These are phyloP conservation scores for Isaurus tuberculatus DNA, from an alignment of 92 coral and sea anemone species.

Conservation along the genomic window DNA sequence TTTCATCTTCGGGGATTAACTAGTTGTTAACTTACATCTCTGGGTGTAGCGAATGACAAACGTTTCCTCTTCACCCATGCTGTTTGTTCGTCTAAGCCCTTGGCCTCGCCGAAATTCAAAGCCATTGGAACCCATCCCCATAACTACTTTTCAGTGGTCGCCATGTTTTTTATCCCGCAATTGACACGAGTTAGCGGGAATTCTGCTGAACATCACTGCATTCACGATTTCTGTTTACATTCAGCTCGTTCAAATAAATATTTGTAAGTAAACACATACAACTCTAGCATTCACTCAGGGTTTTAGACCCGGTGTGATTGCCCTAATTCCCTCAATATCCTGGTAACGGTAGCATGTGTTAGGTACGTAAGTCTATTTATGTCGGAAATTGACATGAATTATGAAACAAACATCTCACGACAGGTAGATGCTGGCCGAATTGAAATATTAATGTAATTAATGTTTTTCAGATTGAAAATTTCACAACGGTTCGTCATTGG, in stretches of 20 bases:
- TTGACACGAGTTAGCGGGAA: slow-evolving; percentile 41
- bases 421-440: slow-evolving; percentile 32
- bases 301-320: not conserved
- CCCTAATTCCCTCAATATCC: not conserved
- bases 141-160: slow-evolving; percentile 24
- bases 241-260: slow-evolving; percentile 39
- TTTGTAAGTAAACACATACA: slow-evolving; percentile 20
- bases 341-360: not conserved
- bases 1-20: slow-evolving; percentile 11
- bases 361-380: slow-evolving; percentile 23
- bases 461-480: not conserved
- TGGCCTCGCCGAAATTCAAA: slow-evolving; percentile 37
- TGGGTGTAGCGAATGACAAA: slow-evolving; percentile 89
- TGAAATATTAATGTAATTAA: slow-evolving; percentile 39
- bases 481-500: slow-evolving; percentile 3
- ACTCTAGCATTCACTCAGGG: not conserved
- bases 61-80: slow-evolving; percentile 77
- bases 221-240: slow-evolving; percentile 38
- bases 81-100: slow-evolving; percentile 30
- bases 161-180: slow-evolving; percentile 42
- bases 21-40: slow-evolving; percentile 75
- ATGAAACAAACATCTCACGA: slow-evolving; percentile 25
- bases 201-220: not conserved
- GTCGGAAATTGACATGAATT: slow-evolving; percentile 27
- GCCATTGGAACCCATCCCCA: slow-evolving; percentile 24